phyloP scores from a whole-genome alignment of 2,797 vertebrate genomes.

The Tragelaphus eurycerus region DNA sequence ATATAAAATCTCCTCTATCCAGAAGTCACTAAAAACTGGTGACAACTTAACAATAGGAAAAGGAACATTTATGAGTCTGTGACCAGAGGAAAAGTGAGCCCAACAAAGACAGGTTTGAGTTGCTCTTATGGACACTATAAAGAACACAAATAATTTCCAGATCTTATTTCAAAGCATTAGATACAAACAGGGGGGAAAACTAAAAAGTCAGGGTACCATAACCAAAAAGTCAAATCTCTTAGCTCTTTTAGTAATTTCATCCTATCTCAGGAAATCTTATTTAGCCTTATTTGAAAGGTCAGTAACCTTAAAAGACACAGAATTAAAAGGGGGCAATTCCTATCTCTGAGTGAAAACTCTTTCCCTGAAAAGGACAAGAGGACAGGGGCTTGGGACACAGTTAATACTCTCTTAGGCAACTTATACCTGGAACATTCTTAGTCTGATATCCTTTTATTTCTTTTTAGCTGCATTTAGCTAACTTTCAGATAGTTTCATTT shows the following conservation, averaged over 20 bases:
- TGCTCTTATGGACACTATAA: constrained; percentile 7
- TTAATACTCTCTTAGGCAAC: not conserved
- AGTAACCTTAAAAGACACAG: not conserved
- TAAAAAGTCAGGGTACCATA: not conserved
- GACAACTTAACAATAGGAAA: not conserved
- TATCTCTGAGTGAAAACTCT: not conserved
- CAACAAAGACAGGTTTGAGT: not conserved
- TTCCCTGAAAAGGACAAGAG: not conserved
- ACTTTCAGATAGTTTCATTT: not conserved
- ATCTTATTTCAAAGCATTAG: constrained; percentile 47
- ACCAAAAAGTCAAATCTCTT: not conserved
- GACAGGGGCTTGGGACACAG: not conserved
- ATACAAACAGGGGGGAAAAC: not conserved
- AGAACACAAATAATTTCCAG: not conserved
- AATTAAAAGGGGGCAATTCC: not conserved
- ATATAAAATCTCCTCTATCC: not conserved
- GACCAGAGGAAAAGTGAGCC: constrained; percentile 45
- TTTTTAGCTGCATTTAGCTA: constrained; percentile 19
- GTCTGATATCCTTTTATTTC: not conserved
- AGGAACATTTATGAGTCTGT: not conserved
- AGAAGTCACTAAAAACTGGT: constrained; percentile 17
- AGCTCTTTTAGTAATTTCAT: constrained; percentile 20
- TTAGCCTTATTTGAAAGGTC: not conserved
- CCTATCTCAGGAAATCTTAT: constrained; percentile 25
- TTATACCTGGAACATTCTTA: not conserved